Conservation (phyloP, 35 echinoderm and acorn worm genomes). For the Amphiura filiformis region DNA sequence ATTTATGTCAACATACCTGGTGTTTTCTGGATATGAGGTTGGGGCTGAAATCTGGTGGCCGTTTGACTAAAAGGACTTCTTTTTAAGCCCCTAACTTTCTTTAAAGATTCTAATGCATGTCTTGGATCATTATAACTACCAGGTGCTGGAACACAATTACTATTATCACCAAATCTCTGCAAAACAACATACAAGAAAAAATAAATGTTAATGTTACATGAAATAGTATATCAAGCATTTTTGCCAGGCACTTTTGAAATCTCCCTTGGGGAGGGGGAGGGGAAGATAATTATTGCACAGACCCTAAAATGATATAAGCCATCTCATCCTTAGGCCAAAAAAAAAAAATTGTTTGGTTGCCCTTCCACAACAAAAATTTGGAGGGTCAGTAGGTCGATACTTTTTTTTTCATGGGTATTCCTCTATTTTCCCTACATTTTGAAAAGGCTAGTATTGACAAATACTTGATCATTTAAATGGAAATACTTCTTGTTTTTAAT, state of each 20-base stretch:
- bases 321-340: no score
- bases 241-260: no score
- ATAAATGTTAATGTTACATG: background rate
- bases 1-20: slow-evolving; percentile 88
- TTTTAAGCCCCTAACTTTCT: slow-evolving; percentile 83
- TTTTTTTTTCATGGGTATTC: no score
- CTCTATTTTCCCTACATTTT: no score
- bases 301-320: background rate
- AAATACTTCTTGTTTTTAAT: no score
- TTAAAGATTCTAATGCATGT: slow-evolving; percentile 88
- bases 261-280: background rate
- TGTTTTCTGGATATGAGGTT: slow-evolving; percentile 94
- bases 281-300: no score
- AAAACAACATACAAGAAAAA: background rate
- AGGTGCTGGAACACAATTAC: slow-evolving; percentile 59
- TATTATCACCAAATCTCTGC: slow-evolving; percentile 72
- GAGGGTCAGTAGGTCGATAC: no score
- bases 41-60: slow-evolving; percentile 63
- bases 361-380: no score
- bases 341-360: no score
- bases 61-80: slow-evolving; percentile 95
- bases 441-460: no score
- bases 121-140: slow-evolving; percentile 97
- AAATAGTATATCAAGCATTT: no score
- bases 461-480: no score